Conservation (phyloP, 1,140 invertebrate species). For the Magallana gigas region DNA sequence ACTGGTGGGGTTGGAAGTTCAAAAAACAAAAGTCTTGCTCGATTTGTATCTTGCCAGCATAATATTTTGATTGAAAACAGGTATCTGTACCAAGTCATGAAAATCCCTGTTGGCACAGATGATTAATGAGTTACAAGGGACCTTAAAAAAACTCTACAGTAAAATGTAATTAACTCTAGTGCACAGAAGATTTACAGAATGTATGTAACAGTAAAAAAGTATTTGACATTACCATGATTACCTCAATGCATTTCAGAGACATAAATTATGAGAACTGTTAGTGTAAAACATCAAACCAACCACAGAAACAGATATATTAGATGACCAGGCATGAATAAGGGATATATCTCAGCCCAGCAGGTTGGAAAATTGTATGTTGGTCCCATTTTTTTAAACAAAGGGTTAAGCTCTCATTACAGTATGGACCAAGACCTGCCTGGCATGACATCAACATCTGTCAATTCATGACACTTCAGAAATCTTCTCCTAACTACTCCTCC, state of each 20-base stretch:
- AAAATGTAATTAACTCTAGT: no score
- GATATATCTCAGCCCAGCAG: not conserved
- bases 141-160: no score
- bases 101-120: not conserved
- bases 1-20: not conserved
- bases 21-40: not conserved
- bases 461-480: not conserved
- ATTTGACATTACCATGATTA: not conserved
- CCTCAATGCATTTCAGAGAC: not conserved
- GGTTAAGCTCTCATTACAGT: conserved; percentile 8
- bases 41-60: not conserved
- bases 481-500: not conserved
- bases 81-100: not conserved
- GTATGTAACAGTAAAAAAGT: no score
- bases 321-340: not conserved
- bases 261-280: not conserved
- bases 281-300: not conserved
- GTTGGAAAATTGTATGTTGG: not conserved
- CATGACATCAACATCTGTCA: conserved; percentile 5
- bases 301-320: not conserved
- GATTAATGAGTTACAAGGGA: not conserved
- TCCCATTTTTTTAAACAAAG: not conserved
- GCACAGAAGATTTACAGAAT: no score
- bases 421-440: not conserved
- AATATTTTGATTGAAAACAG: conserved; percentile 22